phyloP scores from a whole-genome alignment of 2,797 vertebrate species.

The Meriones psammophilus region DNA sequence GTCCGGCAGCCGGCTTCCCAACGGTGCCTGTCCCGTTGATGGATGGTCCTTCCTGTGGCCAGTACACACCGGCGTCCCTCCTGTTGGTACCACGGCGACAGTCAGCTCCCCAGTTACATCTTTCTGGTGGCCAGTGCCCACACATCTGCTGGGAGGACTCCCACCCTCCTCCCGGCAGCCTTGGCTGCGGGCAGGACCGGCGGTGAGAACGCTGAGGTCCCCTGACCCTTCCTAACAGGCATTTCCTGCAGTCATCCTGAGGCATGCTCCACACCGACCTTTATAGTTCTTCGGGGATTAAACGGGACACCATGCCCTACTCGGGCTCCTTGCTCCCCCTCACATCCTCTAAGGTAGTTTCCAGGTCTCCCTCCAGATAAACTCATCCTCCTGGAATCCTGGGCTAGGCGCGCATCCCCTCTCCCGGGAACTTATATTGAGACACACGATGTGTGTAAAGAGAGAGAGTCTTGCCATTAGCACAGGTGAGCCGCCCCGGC shows the following conservation, averaged over 20 bases:
- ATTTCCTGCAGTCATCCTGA: not conserved
- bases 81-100: not conserved
- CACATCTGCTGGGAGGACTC: not conserved
- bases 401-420: not conserved
- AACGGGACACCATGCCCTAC: rapidly evolving
- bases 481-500: not conserved
- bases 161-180: not conserved
- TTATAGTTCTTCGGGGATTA: not conserved
- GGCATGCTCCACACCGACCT: not conserved
- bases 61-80: not conserved
- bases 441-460: not conserved
- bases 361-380: not conserved
- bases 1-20: not conserved
- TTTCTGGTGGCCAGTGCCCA: not conserved
- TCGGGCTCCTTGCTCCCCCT: not conserved
- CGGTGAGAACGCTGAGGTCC: not conserved
- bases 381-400: not conserved
- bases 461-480: not conserved
- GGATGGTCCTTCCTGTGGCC: not conserved
- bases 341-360: not conserved
- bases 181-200: not conserved
- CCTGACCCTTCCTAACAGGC: not conserved
- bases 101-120: not conserved
- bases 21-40: too few species aligned
- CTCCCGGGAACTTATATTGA: not conserved